These are phyloP conservation scores for Netelia fuscicornis DNA, from an alignment of 2,888 invertebrate species.

Conservation along the genomic window DNA sequence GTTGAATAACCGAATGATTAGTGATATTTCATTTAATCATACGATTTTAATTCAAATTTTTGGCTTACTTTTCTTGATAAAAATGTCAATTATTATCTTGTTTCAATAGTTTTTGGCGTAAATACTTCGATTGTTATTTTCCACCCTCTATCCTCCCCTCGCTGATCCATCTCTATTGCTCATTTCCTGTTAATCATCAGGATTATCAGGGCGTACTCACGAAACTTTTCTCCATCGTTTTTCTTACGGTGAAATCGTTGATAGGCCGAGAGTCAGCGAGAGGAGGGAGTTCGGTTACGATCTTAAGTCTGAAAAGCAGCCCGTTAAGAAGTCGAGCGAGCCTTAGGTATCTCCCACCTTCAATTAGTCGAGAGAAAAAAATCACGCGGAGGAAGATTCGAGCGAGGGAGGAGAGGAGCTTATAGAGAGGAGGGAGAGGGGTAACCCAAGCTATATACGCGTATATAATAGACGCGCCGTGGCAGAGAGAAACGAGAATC, in stretches of 20 bases:
- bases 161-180: neutral
- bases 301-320: conserved; percentile 24
- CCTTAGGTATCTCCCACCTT: conserved; percentile 28
- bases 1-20: neutral
- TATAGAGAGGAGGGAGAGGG: neutral
- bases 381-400: conserved; percentile 1
- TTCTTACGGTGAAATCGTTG: neutral
- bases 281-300: conserved; percentile 14
- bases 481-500: conserved; percentile 27
- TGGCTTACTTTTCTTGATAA: no score
- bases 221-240: neutral
- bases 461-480: neutral
- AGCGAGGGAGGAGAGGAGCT: conserved; percentile 1
- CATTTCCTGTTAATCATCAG: conserved; percentile 12
- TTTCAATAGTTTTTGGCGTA: no score
- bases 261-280: neutral
- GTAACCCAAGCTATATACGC: neutral
- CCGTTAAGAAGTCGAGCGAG: conserved; percentile 21
- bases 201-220: conserved; percentile 11
- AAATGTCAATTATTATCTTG: no score
- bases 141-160: neutral
- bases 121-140: neutral
- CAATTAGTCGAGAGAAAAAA: conserved; percentile 54
- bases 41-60: no score
- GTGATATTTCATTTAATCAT: neutral